Percentiles rank a stretch among this genome's conserved stretches.
Conservation (phyloP, 2,888 invertebrate genomes). For the Notodonta ziczac region DNA sequence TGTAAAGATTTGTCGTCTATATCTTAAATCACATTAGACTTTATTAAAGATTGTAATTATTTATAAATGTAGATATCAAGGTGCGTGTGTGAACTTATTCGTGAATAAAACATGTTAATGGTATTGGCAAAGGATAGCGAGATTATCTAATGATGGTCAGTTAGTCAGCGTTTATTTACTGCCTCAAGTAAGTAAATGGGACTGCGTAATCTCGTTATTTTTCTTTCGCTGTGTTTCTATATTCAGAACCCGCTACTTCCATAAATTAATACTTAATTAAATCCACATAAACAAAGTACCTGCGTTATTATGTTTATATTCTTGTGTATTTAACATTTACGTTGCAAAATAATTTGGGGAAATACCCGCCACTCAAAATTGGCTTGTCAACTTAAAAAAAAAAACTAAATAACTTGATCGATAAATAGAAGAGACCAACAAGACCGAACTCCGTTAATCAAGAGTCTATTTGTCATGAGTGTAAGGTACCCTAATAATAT, state of each 20-base stretch:
- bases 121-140: slow-evolving; percentile 31
- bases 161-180: slow-evolving; percentile 11
- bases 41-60: no score
- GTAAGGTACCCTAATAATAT: no score
- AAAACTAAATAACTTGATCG: no score
- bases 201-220: slow-evolving; percentile 17
- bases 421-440: no score
- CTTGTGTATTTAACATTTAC: slow-evolving; percentile 15
- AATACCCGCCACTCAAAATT: slow-evolving; percentile 8
- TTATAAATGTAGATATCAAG: no score
- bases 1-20: no score
- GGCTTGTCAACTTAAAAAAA: no score
- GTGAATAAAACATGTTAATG: slow-evolving; percentile 24
- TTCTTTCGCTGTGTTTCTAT: slow-evolving; percentile 13
- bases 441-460: no score
- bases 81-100: no score
- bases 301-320: slow-evolving; percentile 15
- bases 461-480: no score
- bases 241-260: neutral
- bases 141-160: slow-evolving; percentile 14
- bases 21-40: no score
- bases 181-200: slow-evolving; percentile 3
- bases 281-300: slow-evolving; percentile 10
- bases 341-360: slow-evolving; percentile 16
- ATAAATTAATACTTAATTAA: slow-evolving; percentile 12